phyloP scores from a whole-genome alignment of 2,797 vertebrate species.

The Anomalospiza imberbis region DNA sequence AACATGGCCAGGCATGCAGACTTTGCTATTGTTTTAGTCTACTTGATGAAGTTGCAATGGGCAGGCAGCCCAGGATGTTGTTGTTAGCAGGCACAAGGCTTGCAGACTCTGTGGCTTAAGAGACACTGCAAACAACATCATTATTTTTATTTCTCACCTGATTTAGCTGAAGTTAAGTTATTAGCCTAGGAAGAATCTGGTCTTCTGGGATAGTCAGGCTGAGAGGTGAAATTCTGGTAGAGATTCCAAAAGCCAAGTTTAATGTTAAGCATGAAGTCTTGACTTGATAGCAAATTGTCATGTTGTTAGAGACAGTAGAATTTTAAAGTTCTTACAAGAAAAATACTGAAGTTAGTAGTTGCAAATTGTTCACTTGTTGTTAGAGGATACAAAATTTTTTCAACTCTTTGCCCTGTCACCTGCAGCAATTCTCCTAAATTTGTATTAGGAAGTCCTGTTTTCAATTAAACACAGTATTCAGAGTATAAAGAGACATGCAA shows the following conservation, averaged over 20 bases:
- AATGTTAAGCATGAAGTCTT: not conserved
- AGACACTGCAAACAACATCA: not conserved
- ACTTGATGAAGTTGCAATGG: not conserved
- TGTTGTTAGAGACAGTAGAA: not conserved
- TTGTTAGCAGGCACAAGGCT: not conserved
- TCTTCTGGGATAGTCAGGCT: not conserved
- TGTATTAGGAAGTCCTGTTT: not conserved
- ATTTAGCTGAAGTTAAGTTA: not conserved
- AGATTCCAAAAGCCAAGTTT: not conserved
- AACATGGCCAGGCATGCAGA: not conserved
- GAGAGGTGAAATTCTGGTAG: not conserved
- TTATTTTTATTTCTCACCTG: not conserved
- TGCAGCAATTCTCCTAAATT: not conserved
- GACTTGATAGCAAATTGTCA: not conserved
- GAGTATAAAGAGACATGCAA: not conserved
- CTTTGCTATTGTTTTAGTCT: not conserved
- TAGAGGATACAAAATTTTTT: not conserved
- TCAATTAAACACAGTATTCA: not conserved
- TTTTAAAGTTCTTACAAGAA: not conserved
- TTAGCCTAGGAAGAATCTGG: not conserved
- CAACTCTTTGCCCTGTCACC: not conserved
- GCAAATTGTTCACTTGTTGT: not conserved
- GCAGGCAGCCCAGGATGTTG: not conserved
- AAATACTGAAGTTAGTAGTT: not conserved
- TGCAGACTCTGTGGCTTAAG: not conserved